Conservation (phyloP, 92 coral and sea anemone genomes). For the Zoanthus solanderi region DNA sequence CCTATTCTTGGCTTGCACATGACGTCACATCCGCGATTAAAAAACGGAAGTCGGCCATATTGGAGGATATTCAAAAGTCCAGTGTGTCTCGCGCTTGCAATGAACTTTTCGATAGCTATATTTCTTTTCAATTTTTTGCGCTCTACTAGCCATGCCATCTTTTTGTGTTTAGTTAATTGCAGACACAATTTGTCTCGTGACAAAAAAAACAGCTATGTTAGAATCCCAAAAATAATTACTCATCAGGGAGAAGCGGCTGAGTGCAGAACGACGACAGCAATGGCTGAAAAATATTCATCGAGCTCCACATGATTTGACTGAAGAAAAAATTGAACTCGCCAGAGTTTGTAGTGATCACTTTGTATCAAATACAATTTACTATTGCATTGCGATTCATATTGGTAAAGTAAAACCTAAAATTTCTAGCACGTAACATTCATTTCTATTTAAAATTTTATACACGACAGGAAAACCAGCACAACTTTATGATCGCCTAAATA, state of each 20-base stretch:
- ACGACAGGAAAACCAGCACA: slow-evolving; percentile 31
- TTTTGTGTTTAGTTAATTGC: slow-evolving; percentile 50
- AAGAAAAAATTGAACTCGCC: slow-evolving; percentile 39
- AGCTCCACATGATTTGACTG: slow-evolving; percentile 48
- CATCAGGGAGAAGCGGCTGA: slow-evolving; percentile 59
- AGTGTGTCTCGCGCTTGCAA: slow-evolving; percentile 23
- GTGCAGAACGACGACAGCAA: slow-evolving; percentile 51
- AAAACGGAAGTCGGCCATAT: slow-evolving; percentile 67
- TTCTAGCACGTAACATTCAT: background rate
- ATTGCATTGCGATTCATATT: slow-evolving; percentile 7
- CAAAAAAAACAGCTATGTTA: slow-evolving; percentile 44
- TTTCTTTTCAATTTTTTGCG: slow-evolving; percentile 17
- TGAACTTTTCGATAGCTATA: background rate
- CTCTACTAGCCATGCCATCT: slow-evolving; percentile 54
- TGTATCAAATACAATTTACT: slow-evolving; percentile 36
- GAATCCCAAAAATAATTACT: slow-evolving; percentile 49
- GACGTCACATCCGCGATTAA: slow-evolving; percentile 51
- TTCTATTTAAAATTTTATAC: background rate
- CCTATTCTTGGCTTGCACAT: background rate
- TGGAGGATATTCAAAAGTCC: slow-evolving; percentile 59
- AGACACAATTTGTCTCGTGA: slow-evolving; percentile 61
- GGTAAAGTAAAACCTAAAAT: slow-evolving; percentile 5
- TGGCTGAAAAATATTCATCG: slow-evolving; percentile 58
- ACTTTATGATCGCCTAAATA: slow-evolving; percentile 44
- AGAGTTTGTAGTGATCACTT: slow-evolving; percentile 60